These are phyloP conservation scores for Thymelicus acteon DNA, from an alignment of 2,888 invertebrate genomes.

Conservation along the genomic window DNA sequence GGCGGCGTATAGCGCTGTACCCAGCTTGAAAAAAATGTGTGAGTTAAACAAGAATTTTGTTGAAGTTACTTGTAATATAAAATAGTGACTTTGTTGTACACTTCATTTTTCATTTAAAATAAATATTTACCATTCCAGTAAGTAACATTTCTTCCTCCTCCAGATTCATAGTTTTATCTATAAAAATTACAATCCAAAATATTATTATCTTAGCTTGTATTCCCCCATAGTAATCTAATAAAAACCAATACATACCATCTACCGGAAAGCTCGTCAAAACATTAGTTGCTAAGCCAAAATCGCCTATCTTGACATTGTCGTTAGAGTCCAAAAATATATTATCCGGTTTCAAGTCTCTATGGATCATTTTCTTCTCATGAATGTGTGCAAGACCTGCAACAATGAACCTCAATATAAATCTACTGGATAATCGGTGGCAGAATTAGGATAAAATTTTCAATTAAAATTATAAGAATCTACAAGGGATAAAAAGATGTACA, in stretches of 20 bases:
- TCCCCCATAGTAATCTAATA: background rate
- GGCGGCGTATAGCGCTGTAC: constrained; percentile 97
- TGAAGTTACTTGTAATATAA: too few species aligned
- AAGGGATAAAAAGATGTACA: too few species aligned
- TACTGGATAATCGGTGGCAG: too few species aligned
- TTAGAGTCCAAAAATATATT: constrained; percentile 98
- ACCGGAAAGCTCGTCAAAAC: constrained; percentile 74
- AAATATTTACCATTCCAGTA: constrained; percentile 53
- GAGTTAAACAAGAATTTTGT: background rate
- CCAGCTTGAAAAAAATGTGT: constrained; percentile 86
- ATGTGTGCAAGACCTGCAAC: constrained; percentile 90
- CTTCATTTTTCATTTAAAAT: background rate
- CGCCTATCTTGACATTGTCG: constrained; percentile 98
- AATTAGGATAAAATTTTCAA: too few species aligned
- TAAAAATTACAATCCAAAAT: constrained; percentile 42
- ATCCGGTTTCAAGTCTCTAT: constrained; percentile 92
- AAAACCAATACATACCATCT: constrained; percentile 58
- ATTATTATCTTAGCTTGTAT: background rate
- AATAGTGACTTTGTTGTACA: too few species aligned
- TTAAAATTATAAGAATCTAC: too few species aligned
- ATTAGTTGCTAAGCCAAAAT: constrained; percentile 98
- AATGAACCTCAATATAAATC: background rate
- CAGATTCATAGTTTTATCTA: constrained; percentile 63
- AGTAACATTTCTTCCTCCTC: constrained; percentile 74
- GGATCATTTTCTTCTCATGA: constrained; percentile 96